Conservation (phyloP, 2,113 vertebrate genomes). For the Phylloscopus whistleri region DNA sequence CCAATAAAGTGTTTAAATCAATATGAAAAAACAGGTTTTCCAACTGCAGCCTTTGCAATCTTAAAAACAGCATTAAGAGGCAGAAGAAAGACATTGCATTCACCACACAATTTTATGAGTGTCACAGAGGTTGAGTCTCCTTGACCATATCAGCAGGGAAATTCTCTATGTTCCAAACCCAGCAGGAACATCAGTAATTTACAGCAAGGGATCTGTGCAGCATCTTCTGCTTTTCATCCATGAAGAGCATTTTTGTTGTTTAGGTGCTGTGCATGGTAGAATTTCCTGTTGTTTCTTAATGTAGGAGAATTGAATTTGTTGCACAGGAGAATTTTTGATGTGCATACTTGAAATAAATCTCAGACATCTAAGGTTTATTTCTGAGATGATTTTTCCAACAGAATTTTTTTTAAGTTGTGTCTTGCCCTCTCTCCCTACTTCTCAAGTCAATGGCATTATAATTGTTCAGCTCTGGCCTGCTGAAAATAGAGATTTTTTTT, state of each 20-base stretch:
- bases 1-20: conserved; percentile 46
- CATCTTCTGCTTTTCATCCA: conserved; percentile 40
- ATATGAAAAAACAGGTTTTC: conserved; percentile 3
- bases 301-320: background rate
- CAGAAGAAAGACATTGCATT: background rate
- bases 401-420: background rate
- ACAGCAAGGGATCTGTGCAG: background rate
- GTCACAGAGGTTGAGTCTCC: conserved; percentile 39
- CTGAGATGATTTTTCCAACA: background rate
- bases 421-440: background rate
- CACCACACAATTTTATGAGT: conserved; percentile 21
- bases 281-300: background rate
- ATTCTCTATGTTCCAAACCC: background rate
- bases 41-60: conserved; percentile 18
- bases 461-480: background rate
- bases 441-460: background rate
- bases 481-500: background rate
- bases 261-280: background rate
- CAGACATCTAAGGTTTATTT: conserved; percentile 20
- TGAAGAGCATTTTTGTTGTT: conserved; percentile 44
- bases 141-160: background rate
- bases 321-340: conserved; percentile 16
- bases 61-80: background rate
- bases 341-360: conserved; percentile 6
- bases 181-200: background rate